Evolutionary conservation across 2,888 invertebrate species (phyloP).

Genomic region (Eristalis pertinax): DNA sequence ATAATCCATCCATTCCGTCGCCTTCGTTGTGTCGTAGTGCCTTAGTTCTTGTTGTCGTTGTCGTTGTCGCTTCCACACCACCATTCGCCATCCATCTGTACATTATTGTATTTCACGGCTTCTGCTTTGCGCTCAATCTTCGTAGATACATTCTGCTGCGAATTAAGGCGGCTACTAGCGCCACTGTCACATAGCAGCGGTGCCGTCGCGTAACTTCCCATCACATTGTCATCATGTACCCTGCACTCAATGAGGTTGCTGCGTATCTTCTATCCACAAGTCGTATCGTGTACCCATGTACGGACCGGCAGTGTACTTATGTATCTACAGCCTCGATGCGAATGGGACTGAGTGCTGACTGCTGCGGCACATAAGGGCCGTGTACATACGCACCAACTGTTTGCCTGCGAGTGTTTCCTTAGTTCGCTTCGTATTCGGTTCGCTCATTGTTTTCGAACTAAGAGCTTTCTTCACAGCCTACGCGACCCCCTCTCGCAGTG

Average conservation of each 20-base stretch:
- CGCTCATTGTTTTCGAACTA: conserved; percentile 39
- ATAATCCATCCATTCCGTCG: conserved; percentile 54
- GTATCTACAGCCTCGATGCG: neutral
- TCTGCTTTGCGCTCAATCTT: conserved; percentile 27
- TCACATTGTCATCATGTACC: neutral
- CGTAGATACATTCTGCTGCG: conserved; percentile 30
- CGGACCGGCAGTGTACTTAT: neutral
- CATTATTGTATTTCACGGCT: conserved; percentile 33
- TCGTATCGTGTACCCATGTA: neutral
- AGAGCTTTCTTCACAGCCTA: conserved; percentile 24
- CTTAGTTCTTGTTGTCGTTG: conserved; percentile 9
- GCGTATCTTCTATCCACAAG: neutral
- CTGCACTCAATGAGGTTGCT: neutral
- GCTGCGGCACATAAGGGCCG: conserved; percentile 35
- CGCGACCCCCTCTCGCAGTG: neutral
- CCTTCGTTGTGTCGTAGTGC: conserved; percentile 16
- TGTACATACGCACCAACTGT: conserved; percentile 59
- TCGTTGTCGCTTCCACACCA: conserved; percentile 58
- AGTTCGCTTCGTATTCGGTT: conserved; percentile 13
- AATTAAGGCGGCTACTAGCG: conserved; percentile 38
- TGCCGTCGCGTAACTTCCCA: conserved; percentile 28
- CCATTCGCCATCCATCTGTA: conserved; percentile 57
- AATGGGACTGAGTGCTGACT: conserved; percentile 16
- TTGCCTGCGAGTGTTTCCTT: conserved; percentile 52
- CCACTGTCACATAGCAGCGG: conserved; percentile 45